Percentiles rank a stretch among this genome's conserved stretches.
These are phyloP conservation scores for Orthosia gracilis DNA, from an alignment of 2,888 invertebrate genomes.

Conservation along the genomic window DNA sequence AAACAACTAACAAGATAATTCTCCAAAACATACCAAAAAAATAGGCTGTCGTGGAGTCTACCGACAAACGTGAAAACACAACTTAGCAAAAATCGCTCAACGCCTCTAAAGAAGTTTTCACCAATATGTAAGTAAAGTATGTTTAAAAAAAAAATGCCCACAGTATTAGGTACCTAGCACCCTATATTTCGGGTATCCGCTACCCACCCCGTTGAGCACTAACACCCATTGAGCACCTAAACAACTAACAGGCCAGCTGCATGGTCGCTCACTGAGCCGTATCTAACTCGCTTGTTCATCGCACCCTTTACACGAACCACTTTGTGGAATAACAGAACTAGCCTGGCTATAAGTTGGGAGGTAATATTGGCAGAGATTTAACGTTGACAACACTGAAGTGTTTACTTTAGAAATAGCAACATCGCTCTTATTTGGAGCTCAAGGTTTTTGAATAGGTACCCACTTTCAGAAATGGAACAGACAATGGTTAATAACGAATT, in stretches of 20 bases:
- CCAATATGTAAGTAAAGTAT: too few relatives aligned
- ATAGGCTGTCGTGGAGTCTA: too few relatives aligned
- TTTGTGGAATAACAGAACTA: constrained; percentile 28
- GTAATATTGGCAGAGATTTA: background rate
- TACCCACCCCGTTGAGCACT: constrained; percentile 13
- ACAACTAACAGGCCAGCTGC: constrained; percentile 19
- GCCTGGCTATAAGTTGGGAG: background rate
- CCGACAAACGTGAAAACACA: too few relatives aligned
- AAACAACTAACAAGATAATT: background rate
- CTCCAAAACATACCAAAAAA: too few relatives aligned
- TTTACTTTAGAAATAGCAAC: background rate
- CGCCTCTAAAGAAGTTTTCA: too few relatives aligned
- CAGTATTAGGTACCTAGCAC: background rate
- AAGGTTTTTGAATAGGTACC: too few relatives aligned
- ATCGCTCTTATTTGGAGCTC: too few relatives aligned
- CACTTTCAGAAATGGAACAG: too few relatives aligned
- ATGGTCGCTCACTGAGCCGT: constrained; percentile 50
- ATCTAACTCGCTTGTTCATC: constrained; percentile 45
- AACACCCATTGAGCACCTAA: constrained; percentile 29
- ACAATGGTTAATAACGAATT: too few relatives aligned
- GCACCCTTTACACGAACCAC: constrained; percentile 48
- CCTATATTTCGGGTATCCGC: constrained; percentile 17
- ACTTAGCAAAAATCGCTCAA: too few relatives aligned
- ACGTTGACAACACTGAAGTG: background rate
- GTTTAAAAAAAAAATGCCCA: background rate